Percentiles rank a stretch among this genome's conserved stretches.
Conservation (phyloP, 2,888 invertebrate genomes). For the Bembecia ichneumoniformis region DNA sequence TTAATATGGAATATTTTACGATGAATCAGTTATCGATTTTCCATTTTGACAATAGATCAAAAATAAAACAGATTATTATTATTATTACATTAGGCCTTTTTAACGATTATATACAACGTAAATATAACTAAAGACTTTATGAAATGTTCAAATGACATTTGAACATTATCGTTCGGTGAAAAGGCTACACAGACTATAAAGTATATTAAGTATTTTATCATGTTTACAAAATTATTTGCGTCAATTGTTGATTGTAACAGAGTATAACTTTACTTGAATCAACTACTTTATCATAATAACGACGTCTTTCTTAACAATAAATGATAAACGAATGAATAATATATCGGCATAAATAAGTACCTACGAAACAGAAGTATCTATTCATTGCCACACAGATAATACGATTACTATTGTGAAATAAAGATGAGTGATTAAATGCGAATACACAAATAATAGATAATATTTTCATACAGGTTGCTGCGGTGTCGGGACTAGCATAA, state of each 20-base stretch:
- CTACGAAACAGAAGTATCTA: constrained; percentile 22
- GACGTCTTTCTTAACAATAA: neutral
- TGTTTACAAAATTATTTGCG: constrained; percentile 27
- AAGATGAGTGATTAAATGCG: constrained; percentile 36
- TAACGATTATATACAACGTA: constrained; percentile 10
- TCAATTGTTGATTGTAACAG: constrained; percentile 22
- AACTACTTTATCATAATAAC: neutral
- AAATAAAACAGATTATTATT: constrained; percentile 5
- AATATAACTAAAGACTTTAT: constrained; percentile 10
- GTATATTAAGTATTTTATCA: constrained; percentile 4
- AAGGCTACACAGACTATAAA: constrained; percentile 5
- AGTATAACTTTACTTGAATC: constrained; percentile 20
- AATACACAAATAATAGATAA: constrained; percentile 35
- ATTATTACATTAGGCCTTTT: constrained; percentile 27
- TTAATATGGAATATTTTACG: constrained; percentile 20
- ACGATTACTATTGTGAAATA: constrained; percentile 18
- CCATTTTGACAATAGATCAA: constrained; percentile 9
- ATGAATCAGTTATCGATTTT: constrained; percentile 14
- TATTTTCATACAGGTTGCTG: constrained; percentile 42
- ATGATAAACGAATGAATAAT: constrained; percentile 21
- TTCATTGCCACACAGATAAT: constrained; percentile 25
- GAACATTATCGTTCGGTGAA: neutral
- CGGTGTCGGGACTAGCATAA: constrained; percentile 58
- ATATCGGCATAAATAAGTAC: constrained; percentile 28
- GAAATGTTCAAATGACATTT: neutral